Evolutionary conservation across 2,113 vertebrate species (phyloP), one percentile per base, ranked within the genome.

Genomic region (Planiliza haematocheilus): DNA sequence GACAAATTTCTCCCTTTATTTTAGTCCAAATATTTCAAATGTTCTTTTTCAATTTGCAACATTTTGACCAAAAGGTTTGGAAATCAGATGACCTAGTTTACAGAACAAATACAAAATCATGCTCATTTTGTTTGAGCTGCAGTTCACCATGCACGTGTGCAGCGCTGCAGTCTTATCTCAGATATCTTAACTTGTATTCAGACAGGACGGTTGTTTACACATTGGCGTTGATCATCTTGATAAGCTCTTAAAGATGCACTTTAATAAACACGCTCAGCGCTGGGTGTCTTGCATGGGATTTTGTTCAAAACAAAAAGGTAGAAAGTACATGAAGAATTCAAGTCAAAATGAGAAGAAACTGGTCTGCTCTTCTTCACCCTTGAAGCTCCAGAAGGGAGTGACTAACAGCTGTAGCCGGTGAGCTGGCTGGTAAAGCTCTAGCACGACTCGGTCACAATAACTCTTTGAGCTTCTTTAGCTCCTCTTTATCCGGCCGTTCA

Each of bases 161-260:
- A 34, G 8, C 13, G 5, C 13, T 53, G 36, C 41, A 34, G 8
- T 10, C 0, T 50, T 51, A 34, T 74, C 51, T 58, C 18, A 8
- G 14, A 38, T 34, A 38, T 57, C 66, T 65, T 65, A 13, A 43
- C 20, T 18, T 42, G 37, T 63, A 4, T 62, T 4, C 46, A n/a
- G 30, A 17, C n/a, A 10, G n/a, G 50, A 12, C 21, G 21, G 12
- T 17, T 12, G 8, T 50, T 58, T 45, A n/a, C 24, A 17, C 10
- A 49, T 11, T 12, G 34, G 4, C 57, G 51, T 24, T 24, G 34
- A 56, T 73, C 24, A 16, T 14, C 41, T 18, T 39, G 17, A 38
- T 13, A 49, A 56, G 42, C 36, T 39, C 34, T 64, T 10, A 8
- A 42, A 30, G 21, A 17, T 36, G 1, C 4, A 17, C 0, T 8